Evolutionary conservation across 2,113 vertebrate genomes (phyloP).

Genomic region (Phalacrocorax carbo): DNA sequence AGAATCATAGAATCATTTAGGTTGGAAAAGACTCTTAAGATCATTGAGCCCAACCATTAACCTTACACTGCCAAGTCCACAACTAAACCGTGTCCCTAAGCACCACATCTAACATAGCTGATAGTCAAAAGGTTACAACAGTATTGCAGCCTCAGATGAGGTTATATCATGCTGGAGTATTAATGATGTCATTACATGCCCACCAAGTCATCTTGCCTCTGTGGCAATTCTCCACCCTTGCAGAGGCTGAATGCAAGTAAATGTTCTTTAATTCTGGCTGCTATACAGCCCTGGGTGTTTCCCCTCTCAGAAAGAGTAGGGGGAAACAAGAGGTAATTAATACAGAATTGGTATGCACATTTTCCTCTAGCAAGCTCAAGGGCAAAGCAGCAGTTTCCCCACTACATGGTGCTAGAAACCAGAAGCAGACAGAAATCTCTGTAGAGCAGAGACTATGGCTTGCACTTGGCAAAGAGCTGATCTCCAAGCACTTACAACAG

Average conservation of each 20-base stretch:
- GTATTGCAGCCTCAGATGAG: background rate
- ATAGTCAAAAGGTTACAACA: background rate
- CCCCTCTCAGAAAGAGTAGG: background rate
- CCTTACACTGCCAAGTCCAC: background rate
- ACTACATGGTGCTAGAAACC: background rate
- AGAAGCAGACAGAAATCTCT: background rate
- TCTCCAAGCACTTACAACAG: background rate
- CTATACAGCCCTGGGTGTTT: background rate
- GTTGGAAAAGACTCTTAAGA: background rate
- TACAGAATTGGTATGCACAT: background rate
- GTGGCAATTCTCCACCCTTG: accelerated
- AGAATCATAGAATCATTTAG: background rate
- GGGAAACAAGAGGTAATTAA: background rate
- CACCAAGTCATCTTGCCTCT: background rate
- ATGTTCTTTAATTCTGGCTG: background rate
- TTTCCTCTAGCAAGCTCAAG: background rate
- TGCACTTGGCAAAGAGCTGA: background rate
- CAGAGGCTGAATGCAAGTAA: background rate
- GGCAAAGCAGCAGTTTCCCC: background rate
- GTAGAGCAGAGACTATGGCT: background rate
- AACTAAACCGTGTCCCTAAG: background rate
- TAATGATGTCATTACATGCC: background rate
- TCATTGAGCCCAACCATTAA: background rate
- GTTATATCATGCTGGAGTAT: background rate
- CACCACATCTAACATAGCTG: background rate